Base-by-base conservation (phyloP, 2,797 vertebrate species). In the Pseudotriccus pelzelni region DNA sequence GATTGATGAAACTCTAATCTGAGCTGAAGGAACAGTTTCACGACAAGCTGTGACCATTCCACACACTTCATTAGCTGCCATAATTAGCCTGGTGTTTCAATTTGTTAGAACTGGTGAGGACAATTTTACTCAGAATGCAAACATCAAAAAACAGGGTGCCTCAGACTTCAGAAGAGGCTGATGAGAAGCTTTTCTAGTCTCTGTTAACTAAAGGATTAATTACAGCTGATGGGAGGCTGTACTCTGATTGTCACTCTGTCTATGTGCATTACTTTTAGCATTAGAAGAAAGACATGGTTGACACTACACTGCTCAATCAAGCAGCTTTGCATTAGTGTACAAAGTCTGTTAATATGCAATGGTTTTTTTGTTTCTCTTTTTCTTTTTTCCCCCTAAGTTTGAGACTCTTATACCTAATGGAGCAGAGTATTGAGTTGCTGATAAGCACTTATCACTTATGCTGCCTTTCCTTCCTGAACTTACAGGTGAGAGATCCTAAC, bases 1-100 rank as follows among this genome's bases (percentile, higher is more conserved):
- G 99, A 99, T 98, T 98, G 98, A 98, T 98, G 98, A 98, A 98
- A 98, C 98, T 98, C 98, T 99, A 99, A 99, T 99, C 98, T 96
- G 96, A 99, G 98, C 97, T 98, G 99, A 99, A 98, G 97, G 98
- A 98, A 98, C 98, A 97, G 98, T 98, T 99, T 97, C 98, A 98
- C 96, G 95, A 98, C 98, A 98, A 99, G 99, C 99, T 99, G 98
- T 98, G 98, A 99, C 99, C 99, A 98, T 98, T 98, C 98, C 98
- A 98, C 98, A 98, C 98, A 99, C 98, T 99, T 99, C 99, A 99
- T 99, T 99, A 99, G 99, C 98, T 98, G 96, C 98, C 98, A 98
- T 99, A 99, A 99, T 99, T 99, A 99, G 98, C 98, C 97, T 98
- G 98, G 98, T 98, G 98, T 98, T 98, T 98, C 98, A 98, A 99